Conservation (phyloP, 2,797 vertebrate genomes). For the Nannoperca obscura region DNA sequence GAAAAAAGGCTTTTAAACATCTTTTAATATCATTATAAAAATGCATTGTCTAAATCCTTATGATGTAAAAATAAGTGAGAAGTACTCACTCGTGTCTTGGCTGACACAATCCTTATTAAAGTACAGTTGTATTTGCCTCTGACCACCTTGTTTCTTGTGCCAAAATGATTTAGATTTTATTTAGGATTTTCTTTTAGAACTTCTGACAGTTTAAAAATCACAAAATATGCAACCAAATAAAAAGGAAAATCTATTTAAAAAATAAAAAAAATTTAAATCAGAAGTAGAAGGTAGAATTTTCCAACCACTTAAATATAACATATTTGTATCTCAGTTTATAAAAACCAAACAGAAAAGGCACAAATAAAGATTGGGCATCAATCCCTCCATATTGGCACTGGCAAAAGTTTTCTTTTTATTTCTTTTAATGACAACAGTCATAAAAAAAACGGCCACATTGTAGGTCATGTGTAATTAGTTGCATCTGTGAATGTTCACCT, state of each 20-base stretch:
- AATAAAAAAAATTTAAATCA: neutral
- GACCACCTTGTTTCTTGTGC: neutral
- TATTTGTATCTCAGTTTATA: conserved; percentile 6
- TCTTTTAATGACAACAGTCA: conserved; percentile 13
- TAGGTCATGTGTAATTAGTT: conserved; percentile 16
- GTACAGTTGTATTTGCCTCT: conserved; percentile 2
- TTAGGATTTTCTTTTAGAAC: neutral
- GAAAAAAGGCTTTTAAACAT: conserved; percentile 11
- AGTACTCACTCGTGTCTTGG: conserved; percentile 1
- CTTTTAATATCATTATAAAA: conserved; percentile 20
- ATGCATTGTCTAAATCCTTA: conserved; percentile 23
- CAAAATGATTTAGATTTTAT: neutral
- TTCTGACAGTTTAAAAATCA: conserved; percentile 15
- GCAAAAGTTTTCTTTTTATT: neutral
- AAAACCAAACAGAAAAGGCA: conserved; percentile 64
- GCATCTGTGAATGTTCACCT: conserved; percentile 11
- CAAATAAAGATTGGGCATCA: conserved; percentile 46
- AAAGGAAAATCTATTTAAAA: too few relatives aligned
- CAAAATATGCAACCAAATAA: conserved; percentile 25
- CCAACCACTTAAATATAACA: conserved; percentile 13
- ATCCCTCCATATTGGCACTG: conserved; percentile 34
- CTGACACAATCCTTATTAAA: conserved; percentile 9
- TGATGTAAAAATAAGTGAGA: conserved; percentile 11
- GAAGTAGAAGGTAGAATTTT: conserved; percentile 6
- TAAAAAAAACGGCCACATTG: conserved; percentile 25